Conservation (phyloP, 2,888 invertebrate genomes). For the Diadegma fenestrale region DNA sequence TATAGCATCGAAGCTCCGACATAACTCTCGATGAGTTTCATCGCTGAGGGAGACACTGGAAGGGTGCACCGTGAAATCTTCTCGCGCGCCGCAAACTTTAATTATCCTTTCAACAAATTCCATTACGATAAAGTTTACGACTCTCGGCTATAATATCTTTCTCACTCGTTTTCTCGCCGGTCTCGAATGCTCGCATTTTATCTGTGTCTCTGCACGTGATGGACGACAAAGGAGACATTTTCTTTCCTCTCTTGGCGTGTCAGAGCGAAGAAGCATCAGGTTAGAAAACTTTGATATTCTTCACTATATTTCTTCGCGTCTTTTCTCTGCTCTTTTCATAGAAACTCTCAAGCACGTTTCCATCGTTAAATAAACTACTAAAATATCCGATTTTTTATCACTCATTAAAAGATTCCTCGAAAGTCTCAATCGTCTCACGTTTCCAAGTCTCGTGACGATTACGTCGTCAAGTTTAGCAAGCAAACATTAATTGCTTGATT, state of each 20-base stretch:
- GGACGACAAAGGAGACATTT: conserved; percentile 30
- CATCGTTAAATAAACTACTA: conserved; percentile 25
- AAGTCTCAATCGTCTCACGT: neutral
- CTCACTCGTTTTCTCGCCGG: conserved; percentile 4
- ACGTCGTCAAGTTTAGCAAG: conserved; percentile 30
- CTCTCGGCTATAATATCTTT: conserved; percentile 7
- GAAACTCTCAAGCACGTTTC: conserved; percentile 5
- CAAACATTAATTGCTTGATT: conserved; percentile 62
- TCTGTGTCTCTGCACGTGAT: conserved; percentile 42
- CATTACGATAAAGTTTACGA: conserved; percentile 68
- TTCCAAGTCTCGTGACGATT: conserved; percentile 2
- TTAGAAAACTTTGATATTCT: conserved; percentile 17
- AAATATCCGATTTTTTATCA: neutral
- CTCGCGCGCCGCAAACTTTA: conserved; percentile 65
- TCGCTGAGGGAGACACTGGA: neutral
- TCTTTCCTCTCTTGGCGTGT: neutral
- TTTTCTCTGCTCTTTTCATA: neutral
- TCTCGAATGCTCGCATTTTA: conserved; percentile 43
- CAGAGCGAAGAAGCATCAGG: neutral
- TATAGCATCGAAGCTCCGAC: conserved; percentile 59
- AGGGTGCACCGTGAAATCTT: conserved; percentile 36
- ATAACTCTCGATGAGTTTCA: conserved; percentile 47
- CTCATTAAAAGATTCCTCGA: neutral
- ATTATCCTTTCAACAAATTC: conserved; percentile 71
- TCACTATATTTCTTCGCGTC: neutral